Evolutionary conservation across 2,888 invertebrate species (phyloP).

Genomic region (Cataglyphis albicans): DNA sequence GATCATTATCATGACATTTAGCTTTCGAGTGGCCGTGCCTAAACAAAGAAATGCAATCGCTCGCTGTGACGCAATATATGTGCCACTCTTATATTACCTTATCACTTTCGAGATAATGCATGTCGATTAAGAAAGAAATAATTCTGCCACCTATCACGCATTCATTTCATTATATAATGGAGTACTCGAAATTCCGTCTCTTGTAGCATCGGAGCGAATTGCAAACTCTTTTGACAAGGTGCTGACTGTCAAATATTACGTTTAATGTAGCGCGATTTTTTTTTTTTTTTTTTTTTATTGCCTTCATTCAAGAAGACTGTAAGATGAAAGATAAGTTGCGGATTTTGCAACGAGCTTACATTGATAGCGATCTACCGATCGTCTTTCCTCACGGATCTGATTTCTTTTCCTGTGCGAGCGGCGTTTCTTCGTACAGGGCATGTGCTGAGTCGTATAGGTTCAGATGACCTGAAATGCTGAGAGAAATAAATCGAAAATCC

Average conservation of each 20-base stretch:
- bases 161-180: background rate
- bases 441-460: conserved; percentile 35
- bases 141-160: conserved; percentile 13
- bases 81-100: conserved; percentile 14
- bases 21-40: background rate
- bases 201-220: background rate
- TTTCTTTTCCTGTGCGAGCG: conserved; percentile 14
- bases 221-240: background rate
- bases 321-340: conserved; percentile 4
- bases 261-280: background rate
- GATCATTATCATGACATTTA: conserved; percentile 23
- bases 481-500: conserved; percentile 46
- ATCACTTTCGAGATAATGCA: conserved; percentile 26
- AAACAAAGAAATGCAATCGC: conserved; percentile 34
- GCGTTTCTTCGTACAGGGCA: conserved; percentile 26
- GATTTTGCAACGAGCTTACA: conserved; percentile 9
- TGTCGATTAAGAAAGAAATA: conserved; percentile 14
- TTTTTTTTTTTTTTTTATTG: background rate
- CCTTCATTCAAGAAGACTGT: background rate
- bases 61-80: background rate
- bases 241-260: background rate
- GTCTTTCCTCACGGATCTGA: conserved; percentile 46
- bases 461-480: conserved; percentile 24
- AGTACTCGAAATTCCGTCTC: background rate
- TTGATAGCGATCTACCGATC: conserved; percentile 45